phyloP scores from a whole-genome alignment of 2,888 invertebrate species.

The Drosophila nr. fundita region DNA sequence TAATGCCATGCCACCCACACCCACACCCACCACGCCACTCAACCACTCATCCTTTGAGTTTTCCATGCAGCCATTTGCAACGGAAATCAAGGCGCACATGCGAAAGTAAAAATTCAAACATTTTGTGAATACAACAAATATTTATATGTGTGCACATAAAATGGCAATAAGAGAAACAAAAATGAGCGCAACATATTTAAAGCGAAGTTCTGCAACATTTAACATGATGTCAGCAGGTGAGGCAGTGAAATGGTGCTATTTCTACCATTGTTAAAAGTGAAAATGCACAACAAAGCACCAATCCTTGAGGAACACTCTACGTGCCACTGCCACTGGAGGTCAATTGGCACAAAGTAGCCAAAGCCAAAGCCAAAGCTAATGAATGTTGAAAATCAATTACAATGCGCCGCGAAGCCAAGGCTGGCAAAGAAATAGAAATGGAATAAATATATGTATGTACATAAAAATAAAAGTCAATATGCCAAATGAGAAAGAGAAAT shows the following conservation, averaged over 20 bases:
- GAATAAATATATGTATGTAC: slow-evolving; percentile 1
- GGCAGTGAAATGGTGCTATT: slow-evolving; percentile 33
- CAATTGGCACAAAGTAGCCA: slow-evolving; percentile 40
- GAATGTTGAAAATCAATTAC: slow-evolving; percentile 78
- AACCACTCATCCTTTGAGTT: not conserved
- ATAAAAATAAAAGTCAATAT: slow-evolving; percentile 69
- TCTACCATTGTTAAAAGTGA: slow-evolving; percentile 37
- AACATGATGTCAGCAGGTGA: slow-evolving; percentile 39
- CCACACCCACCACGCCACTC: not conserved
- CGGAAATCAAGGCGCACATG: slow-evolving; percentile 80
- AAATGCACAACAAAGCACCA: slow-evolving; percentile 35
- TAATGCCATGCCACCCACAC: slow-evolving; percentile 51
- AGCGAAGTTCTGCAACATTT: slow-evolving; percentile 72
- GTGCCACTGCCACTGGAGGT: slow-evolving; percentile 21
- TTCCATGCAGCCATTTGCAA: slow-evolving; percentile 66
- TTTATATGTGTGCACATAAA: not conserved
- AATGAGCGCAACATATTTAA: slow-evolving; percentile 50
- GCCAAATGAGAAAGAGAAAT: slow-evolving; percentile 47
- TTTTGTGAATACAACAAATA: slow-evolving; percentile 49
- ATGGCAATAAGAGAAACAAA: slow-evolving; percentile 11
- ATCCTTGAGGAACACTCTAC: slow-evolving; percentile 7
- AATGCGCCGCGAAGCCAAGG: slow-evolving; percentile 36
- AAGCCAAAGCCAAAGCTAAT: slow-evolving; percentile 57
- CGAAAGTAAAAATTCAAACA: slow-evolving; percentile 78
- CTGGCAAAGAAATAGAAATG: slow-evolving; percentile 26